Conservation (phyloP, 2,797 vertebrate genomes). For the Brachymystax lenok region DNA sequence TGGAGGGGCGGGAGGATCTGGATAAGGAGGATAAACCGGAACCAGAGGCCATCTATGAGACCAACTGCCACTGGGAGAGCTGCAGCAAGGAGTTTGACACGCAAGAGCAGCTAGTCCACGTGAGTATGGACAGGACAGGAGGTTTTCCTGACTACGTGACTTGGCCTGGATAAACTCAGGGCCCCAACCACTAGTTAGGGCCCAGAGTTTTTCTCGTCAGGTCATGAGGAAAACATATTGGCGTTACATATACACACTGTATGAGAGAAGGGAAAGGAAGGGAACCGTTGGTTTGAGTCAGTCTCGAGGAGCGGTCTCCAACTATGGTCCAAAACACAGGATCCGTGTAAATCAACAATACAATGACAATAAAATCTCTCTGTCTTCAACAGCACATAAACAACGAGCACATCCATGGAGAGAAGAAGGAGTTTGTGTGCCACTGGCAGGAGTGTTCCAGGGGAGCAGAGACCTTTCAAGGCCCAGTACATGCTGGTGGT, state of each 20-base stretch:
- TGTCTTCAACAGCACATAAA: slow-evolving; percentile 88
- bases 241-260: neutral
- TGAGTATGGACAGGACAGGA: slow-evolving; percentile 69
- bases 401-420: slow-evolving; percentile 97
- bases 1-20: slow-evolving; percentile 90
- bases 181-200: neutral
- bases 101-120: slow-evolving; percentile 97
- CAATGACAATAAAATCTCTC: slow-evolving; percentile 14
- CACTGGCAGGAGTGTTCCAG: slow-evolving; percentile 95
- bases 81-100: slow-evolving; percentile 97
- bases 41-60: slow-evolving; percentile 91
- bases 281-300: neutral
- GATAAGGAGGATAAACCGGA: slow-evolving; percentile 96
- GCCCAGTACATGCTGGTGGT: slow-evolving; percentile 99
- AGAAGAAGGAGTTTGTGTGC: slow-evolving; percentile 99
- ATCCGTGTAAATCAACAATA: neutral
- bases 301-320: neutral
- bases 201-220: neutral
- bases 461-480: slow-evolving; percentile 96
- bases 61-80: slow-evolving; percentile 95
- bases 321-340: neutral
- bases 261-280: neutral
- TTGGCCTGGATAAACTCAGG: neutral
- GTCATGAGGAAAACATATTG: too few relatives aligned
- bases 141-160: neutral